phyloP scores from a whole-genome alignment of 2,797 vertebrate species.

The Sebastes itinus region DNA sequence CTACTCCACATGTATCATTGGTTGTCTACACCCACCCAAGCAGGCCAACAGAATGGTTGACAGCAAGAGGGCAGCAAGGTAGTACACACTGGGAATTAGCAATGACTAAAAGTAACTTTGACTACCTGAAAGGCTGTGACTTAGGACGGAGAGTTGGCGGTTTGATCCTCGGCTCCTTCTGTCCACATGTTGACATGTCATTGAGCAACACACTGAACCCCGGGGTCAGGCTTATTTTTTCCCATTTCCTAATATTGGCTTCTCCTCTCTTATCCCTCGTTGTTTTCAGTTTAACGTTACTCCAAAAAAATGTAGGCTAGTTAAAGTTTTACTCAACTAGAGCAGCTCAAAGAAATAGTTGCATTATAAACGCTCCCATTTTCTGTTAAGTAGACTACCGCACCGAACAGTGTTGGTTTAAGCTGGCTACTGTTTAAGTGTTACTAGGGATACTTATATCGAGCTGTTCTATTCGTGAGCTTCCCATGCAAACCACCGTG shows the following conservation, averaged over 20 bases:
- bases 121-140: neutral
- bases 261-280: neutral
- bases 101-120: neutral
- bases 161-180: neutral
- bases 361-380: neutral
- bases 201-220: neutral
- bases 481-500: neutral
- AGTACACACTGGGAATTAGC: neutral
- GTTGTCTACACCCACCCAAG: neutral
- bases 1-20: neutral
- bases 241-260: neutral
- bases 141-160: neutral
- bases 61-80: neutral
- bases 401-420: neutral
- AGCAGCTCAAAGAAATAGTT: neutral
- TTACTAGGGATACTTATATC: neutral
- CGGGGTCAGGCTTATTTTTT: neutral
- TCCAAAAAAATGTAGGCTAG: neutral
- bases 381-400: neutral
- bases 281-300: neutral
- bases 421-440: neutral
- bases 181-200: neutral
- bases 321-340: constrained; percentile 9
- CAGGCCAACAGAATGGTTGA: neutral
- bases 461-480: neutral